Conservation (phyloP, 2,113 vertebrate species). For the Steatornis caripensis region DNA sequence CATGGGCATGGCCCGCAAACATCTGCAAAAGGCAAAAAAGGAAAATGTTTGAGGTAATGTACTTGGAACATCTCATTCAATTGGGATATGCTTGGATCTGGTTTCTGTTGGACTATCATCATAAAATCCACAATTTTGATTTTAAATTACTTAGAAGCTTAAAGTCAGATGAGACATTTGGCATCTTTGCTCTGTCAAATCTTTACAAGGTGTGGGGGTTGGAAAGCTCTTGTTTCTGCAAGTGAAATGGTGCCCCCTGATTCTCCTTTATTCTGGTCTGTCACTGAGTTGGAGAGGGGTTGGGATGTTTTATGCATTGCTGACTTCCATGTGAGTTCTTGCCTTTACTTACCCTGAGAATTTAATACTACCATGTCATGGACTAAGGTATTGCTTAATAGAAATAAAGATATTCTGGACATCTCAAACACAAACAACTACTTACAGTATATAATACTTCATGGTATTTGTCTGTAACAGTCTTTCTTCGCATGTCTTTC, state of each 20-base stretch:
- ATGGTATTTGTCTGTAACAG: not conserved
- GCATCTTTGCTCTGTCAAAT: not conserved
- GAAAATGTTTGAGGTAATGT: not conserved
- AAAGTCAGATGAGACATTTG: not conserved
- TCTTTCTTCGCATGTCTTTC: not conserved
- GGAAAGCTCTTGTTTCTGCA: not conserved
- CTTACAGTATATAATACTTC: not conserved
- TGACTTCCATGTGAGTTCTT: not conserved
- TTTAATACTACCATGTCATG: not conserved
- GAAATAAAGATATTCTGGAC: not conserved
- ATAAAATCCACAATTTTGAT: not conserved
- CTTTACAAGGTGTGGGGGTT: not conserved
- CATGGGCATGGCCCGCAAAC: not conserved
- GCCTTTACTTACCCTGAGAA: not conserved
- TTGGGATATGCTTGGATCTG: not conserved
- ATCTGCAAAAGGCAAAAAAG: not conserved
- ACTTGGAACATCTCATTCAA: not conserved
- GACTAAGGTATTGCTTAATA: not conserved
- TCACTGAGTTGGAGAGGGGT: not conserved
- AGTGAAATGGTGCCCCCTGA: no score
- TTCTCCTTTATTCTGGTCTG: not conserved
- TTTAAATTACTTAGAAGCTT: not conserved
- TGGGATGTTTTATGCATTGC: not conserved
- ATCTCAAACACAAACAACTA: not conserved
- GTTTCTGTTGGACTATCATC: not conserved